phyloP scores from a whole-genome alignment of 2,797 vertebrate genomes.

The Huso huso region DNA sequence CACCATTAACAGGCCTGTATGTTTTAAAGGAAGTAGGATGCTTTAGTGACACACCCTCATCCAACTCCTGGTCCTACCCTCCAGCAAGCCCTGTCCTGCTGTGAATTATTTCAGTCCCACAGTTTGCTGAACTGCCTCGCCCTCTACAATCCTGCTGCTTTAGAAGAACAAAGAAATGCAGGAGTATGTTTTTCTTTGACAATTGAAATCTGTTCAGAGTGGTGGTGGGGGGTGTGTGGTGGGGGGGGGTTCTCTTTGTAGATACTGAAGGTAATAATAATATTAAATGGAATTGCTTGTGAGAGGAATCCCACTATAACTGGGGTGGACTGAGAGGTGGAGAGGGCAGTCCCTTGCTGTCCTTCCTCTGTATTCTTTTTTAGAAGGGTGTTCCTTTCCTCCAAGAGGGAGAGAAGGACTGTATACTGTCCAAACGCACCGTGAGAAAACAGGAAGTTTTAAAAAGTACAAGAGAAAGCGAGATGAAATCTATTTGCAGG shows the following conservation, averaged over 20 bases:
- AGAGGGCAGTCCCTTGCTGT: conserved; percentile 75
- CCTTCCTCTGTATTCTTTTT: conserved; percentile 86
- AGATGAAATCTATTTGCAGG: conserved; percentile 99
- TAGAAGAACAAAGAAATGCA: too few relatives aligned
- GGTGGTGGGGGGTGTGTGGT: not conserved
- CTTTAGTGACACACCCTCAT: too few relatives aligned
- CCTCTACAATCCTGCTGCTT: too few relatives aligned
- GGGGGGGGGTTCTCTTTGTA: conserved; percentile 1
- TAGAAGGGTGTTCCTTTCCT: conserved; percentile 98
- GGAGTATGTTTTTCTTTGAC: too few relatives aligned
- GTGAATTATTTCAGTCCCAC: too few relatives aligned
- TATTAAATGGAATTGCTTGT: conserved; percentile 24
- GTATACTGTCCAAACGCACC: conserved; percentile 98
- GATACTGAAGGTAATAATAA: not conserved
- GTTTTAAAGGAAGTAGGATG: too few relatives aligned
- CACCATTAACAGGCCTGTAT: too few relatives aligned
- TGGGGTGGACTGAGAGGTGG: conserved; percentile 60
- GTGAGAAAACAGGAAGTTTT: conserved; percentile 99
- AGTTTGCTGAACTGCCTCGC: too few relatives aligned
- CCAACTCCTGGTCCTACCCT: too few relatives aligned
- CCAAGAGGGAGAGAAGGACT: conserved; percentile 96
- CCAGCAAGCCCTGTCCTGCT: too few relatives aligned
- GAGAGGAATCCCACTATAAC: conserved; percentile 68
- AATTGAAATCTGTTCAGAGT: too few relatives aligned
- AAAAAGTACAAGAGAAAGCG: conserved; percentile 97